A percentile compares a stretch with the other conserved stretches of the same genome.
Conservation (phyloP, 2,113 vertebrate species). For the Prinia subflava region DNA sequence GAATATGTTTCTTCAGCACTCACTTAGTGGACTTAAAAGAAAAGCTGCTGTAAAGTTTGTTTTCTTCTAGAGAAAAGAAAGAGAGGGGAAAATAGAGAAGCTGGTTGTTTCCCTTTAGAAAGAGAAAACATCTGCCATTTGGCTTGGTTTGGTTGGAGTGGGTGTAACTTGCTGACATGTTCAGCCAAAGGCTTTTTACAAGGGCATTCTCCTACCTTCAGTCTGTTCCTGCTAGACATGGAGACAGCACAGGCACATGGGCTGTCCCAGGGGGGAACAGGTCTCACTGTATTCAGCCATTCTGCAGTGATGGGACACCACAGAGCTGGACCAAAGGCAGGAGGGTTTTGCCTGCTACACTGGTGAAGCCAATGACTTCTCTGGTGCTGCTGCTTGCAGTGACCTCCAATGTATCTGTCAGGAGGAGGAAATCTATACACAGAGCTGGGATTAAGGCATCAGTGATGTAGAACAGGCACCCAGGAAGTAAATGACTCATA, state of each 20-base stretch:
- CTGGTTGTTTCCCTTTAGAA: not conserved
- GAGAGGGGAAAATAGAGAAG: not conserved
- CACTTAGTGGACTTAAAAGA: not conserved
- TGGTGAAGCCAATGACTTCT: not conserved
- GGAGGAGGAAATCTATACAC: not conserved
- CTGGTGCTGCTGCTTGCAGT: not conserved
- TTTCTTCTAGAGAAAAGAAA: not conserved
- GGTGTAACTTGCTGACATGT: not conserved
- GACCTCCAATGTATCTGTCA: not conserved
- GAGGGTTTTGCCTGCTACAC: not conserved
- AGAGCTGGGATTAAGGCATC: not conserved
- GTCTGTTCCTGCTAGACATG: rapidly evolving
- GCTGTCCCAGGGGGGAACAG: not conserved
- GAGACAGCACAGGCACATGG: not conserved
- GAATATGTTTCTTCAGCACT: not conserved
- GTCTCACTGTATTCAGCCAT: not conserved
- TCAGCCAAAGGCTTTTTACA: not conserved
- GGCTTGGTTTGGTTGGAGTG: not conserved
- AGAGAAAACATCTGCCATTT: not conserved
- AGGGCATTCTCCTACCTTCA: not conserved
- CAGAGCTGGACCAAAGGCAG: not conserved
- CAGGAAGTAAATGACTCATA: not conserved
- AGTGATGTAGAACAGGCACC: not conserved
- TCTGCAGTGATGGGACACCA: not conserved
- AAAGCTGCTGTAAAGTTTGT: not conserved